Conservation (phyloP, 2,888 invertebrate species). For the Salpingus planirostris region DNA sequence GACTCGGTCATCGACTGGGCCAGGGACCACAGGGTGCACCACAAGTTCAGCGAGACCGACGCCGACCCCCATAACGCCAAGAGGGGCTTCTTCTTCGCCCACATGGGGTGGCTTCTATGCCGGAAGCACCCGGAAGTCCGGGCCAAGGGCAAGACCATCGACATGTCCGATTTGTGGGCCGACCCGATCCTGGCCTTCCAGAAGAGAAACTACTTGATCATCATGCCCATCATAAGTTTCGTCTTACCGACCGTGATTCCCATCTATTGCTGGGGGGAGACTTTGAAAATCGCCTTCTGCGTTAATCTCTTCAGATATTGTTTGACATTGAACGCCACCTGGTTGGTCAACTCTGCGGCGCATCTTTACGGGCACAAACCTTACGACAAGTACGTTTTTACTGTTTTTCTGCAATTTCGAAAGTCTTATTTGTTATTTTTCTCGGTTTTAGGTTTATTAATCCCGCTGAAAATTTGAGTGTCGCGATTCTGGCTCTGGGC, state of each 20-base stretch:
- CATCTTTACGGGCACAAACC: slow-evolving; percentile 71
- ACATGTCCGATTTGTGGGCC: slow-evolving; percentile 70
- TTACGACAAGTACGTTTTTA: slow-evolving; percentile 68
- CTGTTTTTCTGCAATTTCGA: too few relatives aligned
- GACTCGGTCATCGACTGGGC: slow-evolving; percentile 4
- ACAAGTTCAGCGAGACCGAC: slow-evolving; percentile 89
- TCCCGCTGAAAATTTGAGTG: slow-evolving; percentile 61
- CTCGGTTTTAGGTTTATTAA: slow-evolving; percentile 47
- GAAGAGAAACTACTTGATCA: slow-evolving; percentile 50
- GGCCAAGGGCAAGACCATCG: slow-evolving; percentile 75
- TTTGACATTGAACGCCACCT: slow-evolving; percentile 72
- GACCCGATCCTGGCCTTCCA: slow-evolving; percentile 85
- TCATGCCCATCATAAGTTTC: slow-evolving; percentile 56
- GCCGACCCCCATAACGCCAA: slow-evolving; percentile 90
- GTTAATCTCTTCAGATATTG: slow-evolving; percentile 69
- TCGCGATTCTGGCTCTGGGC: slow-evolving; percentile 59
- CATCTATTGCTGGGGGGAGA: slow-evolving; percentile 69
- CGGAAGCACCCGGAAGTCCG: slow-evolving; percentile 87
- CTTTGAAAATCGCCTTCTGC: slow-evolving; percentile 56
- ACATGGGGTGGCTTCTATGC: slow-evolving; percentile 89
- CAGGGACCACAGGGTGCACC: slow-evolving; percentile 61
- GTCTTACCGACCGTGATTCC: slow-evolving; percentile 67
- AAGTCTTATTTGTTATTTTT: too few relatives aligned
- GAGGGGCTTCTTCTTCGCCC: slow-evolving; percentile 92
- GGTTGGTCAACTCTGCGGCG: slow-evolving; percentile 83